Conservation (phyloP, 2,797 vertebrate species). For the Champsocephalus gunnari region DNA sequence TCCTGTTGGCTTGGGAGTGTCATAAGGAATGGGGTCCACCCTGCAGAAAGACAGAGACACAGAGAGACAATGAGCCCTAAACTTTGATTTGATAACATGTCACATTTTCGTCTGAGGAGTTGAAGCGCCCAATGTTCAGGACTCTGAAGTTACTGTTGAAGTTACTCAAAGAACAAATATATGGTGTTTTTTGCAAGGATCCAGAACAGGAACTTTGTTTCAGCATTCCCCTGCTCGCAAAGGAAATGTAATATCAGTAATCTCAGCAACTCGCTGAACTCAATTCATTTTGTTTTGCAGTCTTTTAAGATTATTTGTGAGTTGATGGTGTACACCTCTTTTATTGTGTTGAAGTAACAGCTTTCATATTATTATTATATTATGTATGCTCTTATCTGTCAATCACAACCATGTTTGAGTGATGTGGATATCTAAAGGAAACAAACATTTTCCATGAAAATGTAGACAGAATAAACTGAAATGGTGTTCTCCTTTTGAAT, state of each 20-base stretch:
- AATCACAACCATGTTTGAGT: background rate
- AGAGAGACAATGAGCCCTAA: background rate
- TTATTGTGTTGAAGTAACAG: background rate
- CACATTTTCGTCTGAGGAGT: background rate
- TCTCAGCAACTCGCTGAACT: background rate
- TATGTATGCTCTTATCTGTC: background rate
- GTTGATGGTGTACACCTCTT: background rate
- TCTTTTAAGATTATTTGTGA: background rate
- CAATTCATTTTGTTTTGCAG: background rate
- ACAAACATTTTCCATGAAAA: no score
- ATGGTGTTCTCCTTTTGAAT: background rate
- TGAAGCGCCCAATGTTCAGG: background rate
- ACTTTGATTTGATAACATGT: background rate
- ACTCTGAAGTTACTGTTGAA: background rate
- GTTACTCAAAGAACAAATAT: no score
- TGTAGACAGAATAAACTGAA: no score
- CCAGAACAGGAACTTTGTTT: background rate
- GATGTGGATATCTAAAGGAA: no score
- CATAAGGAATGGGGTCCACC: slow-evolving; percentile 93
- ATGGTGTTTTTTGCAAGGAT: no score
- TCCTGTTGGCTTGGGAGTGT: slow-evolving; percentile 95
- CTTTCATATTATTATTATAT: background rate
- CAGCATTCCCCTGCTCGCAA: background rate
- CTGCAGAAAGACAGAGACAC: slow-evolving; percentile 57
- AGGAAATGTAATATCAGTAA: slow-evolving; percentile 1